phyloP scores from a whole-genome alignment of 2,888 invertebrate species.

The Ethmia dodecea region DNA sequence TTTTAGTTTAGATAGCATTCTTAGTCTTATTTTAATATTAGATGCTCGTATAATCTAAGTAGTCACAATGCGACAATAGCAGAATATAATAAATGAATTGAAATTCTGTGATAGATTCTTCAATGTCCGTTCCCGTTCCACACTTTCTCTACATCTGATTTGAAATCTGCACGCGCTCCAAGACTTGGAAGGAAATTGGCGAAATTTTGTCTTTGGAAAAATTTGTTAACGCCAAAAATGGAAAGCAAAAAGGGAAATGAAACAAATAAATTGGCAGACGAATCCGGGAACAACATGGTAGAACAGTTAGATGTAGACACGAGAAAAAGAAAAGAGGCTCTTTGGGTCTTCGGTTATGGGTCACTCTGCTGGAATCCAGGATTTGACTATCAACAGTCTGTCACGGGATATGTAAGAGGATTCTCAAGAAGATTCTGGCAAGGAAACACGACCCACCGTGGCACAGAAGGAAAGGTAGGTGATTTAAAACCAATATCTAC shows the following conservation, averaged over 20 bases:
- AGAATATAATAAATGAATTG: constrained; percentile 41
- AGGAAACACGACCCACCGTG: constrained; percentile 89
- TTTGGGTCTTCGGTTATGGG: constrained; percentile 98
- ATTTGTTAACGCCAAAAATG: constrained; percentile 8
- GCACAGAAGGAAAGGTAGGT: constrained; percentile 83
- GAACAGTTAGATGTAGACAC: constrained; percentile 28
- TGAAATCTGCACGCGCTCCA: constrained; percentile 23
- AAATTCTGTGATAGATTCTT: constrained; percentile 37
- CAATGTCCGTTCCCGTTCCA: constrained; percentile 32
- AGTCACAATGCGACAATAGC: constrained; percentile 56
- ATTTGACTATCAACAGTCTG: constrained; percentile 87
- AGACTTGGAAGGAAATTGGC: constrained; percentile 4
- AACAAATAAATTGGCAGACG: constrained; percentile 4
- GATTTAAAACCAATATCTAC: too few species aligned
- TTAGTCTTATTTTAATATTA: constrained; percentile 39
- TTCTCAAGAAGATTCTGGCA: constrained; percentile 95
- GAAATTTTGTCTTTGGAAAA: constrained; percentile 4
- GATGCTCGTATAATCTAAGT: constrained; percentile 35
- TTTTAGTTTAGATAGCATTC: constrained; percentile 22
- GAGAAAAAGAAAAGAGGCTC: constrained; percentile 54
- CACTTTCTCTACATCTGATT: constrained; percentile 30
- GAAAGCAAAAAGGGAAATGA: constrained; percentile 13
- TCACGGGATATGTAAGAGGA: constrained; percentile 90
- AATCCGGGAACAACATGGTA: constrained; percentile 8
- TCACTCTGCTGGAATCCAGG: constrained; percentile 97